phyloP scores from a whole-genome alignment of 2,113 vertebrate species.

The Datnioides undecimradiatus region DNA sequence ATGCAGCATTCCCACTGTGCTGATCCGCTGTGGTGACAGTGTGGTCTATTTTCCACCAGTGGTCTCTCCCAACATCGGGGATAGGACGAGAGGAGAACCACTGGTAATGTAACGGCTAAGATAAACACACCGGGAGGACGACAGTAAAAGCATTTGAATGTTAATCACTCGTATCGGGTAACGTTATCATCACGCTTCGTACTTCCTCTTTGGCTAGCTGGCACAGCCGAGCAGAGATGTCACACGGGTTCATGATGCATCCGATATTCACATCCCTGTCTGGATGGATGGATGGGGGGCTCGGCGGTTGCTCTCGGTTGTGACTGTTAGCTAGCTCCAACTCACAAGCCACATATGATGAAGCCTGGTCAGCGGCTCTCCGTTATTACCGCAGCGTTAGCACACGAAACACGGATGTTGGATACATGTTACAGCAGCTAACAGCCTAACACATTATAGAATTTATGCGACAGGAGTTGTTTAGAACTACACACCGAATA shows the following conservation, averaged over 20 bases:
- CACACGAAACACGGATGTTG: slow-evolving; percentile 8
- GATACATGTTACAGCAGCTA: slow-evolving; percentile 8
- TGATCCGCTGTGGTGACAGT: neutral
- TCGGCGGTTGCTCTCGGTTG: neutral
- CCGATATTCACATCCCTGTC: slow-evolving; percentile 3
- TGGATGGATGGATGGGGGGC: slow-evolving; percentile 5
- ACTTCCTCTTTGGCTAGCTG: slow-evolving; percentile 51
- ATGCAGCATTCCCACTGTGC: slow-evolving; percentile 1
- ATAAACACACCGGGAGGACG: slow-evolving; percentile 1
- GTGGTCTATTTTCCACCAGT: neutral
- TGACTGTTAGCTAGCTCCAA: neutral
- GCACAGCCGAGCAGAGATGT: neutral
- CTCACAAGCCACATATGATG: slow-evolving; percentile 10
- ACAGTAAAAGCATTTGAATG: neutral
- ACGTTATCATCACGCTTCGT: slow-evolving; percentile 29
- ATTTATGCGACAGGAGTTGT: slow-evolving; percentile 17
- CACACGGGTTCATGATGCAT: slow-evolving; percentile 4
- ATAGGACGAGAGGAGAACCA: neutral
- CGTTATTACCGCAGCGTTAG: neutral
- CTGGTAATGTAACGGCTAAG: neutral
- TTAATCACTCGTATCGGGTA: slow-evolving; percentile 14
- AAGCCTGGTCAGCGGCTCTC: neutral
- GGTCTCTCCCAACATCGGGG: neutral
- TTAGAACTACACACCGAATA: neutral
- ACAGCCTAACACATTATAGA: neutral